Conservation (phyloP, 2,888 invertebrate species). For the Scelioninae gen. 1 region DNA sequence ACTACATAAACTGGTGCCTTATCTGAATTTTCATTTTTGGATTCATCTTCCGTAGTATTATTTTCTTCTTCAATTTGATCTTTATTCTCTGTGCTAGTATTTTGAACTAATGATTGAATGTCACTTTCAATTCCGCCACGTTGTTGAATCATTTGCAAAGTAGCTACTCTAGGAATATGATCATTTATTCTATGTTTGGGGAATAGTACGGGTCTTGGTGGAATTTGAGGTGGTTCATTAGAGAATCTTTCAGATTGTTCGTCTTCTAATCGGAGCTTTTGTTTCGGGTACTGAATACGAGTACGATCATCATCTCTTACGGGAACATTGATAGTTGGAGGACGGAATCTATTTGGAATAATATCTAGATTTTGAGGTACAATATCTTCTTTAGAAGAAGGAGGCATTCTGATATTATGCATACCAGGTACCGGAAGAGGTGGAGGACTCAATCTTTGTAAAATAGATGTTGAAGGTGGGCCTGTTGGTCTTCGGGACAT, state of each 20-base stretch:
- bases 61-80: constrained; percentile 68
- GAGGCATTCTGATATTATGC: constrained; percentile 40
- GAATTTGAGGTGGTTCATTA: constrained; percentile 81
- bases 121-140: constrained; percentile 76
- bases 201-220: constrained; percentile 84
- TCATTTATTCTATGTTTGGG: constrained; percentile 84
- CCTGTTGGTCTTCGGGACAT: constrained; percentile 77
- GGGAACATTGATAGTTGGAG: constrained; percentile 51
- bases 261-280: constrained; percentile 79
- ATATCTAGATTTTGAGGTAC: constrained; percentile 68
- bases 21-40: constrained; percentile 72
- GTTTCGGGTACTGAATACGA: constrained; percentile 53
- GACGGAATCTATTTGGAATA: constrained; percentile 74
- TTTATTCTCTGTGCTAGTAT: constrained; percentile 75
- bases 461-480: constrained; percentile 79
- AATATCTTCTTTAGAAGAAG: constrained; percentile 65
- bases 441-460: constrained; percentile 85
- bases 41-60: constrained; percentile 50
- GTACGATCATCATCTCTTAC: constrained; percentile 44
- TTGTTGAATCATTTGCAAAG: constrained; percentile 89
- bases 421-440: constrained; percentile 77
- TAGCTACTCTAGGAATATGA: constrained; percentile 86
- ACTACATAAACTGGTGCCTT: constrained; percentile 86
- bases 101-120: constrained; percentile 83
- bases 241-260: constrained; percentile 79